Conservation (phyloP, 2,113 vertebrate species). For the Labeo catla region DNA sequence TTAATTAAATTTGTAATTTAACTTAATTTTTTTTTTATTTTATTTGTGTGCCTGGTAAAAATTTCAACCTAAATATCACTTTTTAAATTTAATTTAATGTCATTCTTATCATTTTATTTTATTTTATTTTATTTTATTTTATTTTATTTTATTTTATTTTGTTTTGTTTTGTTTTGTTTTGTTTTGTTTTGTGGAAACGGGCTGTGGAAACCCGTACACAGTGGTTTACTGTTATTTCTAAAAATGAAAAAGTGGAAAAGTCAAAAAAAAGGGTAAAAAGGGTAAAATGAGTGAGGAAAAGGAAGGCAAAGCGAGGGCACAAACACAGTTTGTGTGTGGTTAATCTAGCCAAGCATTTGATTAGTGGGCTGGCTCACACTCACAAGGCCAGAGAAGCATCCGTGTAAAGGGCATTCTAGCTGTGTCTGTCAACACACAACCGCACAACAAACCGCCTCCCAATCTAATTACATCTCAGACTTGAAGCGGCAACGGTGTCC, state of each 20-base stretch:
- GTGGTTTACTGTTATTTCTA: neutral
- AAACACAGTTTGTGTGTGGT: constrained; percentile 12
- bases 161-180: too few relatives aligned
- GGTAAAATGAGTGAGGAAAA: neutral
- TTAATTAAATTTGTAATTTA: too few relatives aligned
- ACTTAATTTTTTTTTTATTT: too few relatives aligned
- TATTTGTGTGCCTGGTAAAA: too few relatives aligned
- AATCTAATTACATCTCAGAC: constrained; percentile 28
- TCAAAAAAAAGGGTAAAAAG: neutral
- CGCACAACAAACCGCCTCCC: constrained; percentile 26
- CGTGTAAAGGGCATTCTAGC: constrained; percentile 4
- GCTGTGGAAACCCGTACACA: too few relatives aligned
- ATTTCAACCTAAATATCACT: too few relatives aligned
- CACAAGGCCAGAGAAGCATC: neutral
- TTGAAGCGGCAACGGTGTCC: neutral
- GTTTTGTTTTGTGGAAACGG: too few relatives aligned
- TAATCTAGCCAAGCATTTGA: constrained; percentile 39
- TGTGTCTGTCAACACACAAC: constrained; percentile 30
- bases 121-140: too few relatives aligned
- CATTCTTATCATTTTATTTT: too few relatives aligned
- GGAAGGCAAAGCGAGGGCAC: neutral
- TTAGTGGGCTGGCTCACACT: constrained; percentile 13
- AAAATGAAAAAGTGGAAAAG: neutral
- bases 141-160: too few relatives aligned
- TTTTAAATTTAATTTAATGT: too few relatives aligned